Evolutionary conservation across 2,888 invertebrate genomes (phyloP), one percentile per base, ranked within the genome.

Genomic region (Tachina fera): DNA sequence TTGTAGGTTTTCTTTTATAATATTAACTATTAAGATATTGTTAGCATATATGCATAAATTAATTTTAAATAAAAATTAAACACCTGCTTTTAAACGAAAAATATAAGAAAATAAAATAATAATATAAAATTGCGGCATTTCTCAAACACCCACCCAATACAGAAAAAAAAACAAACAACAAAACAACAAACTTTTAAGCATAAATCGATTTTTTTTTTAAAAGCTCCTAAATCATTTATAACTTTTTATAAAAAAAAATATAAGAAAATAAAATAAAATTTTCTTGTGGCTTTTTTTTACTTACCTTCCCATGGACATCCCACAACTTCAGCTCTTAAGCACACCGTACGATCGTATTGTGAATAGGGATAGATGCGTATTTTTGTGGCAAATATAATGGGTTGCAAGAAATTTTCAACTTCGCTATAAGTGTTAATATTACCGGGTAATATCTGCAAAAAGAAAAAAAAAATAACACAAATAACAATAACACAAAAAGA

Each of bases 351-450:
- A 88, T 96, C 95, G 90, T 96, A 95, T 87, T 95, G 95, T 88
- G 96, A 96, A 93, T 96, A 96, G 19, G 97, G 97, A 90, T 96
- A 95, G 91, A 97, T 95, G 87, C 97, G 95, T 87, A 97, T 94
- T 92, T 95, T 95, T 87, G 95, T 94, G 53, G 96, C 96, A 85
- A 97, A 94, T 88, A 97, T 94, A 61, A 96, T 96, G 79, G 97
- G 96, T 89, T 96, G 95, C 89, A 97, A 94, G 88, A 94, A 93
- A 90, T 96, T 95, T 90, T 96, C 95, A 88, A 96, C 96, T 87
- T 96, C 95, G 83, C 95, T 95, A 92, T 95, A 95, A 49, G 97
- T 96, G 93, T 97, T 96, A 87, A 95, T 95, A 93, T 97, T 97
- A 72, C 96, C 97, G 41, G 94, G 94, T 89, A 97, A 94, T 88